Conservation (phyloP, 1,140 invertebrate species). For the Anthonomus grandis region DNA sequence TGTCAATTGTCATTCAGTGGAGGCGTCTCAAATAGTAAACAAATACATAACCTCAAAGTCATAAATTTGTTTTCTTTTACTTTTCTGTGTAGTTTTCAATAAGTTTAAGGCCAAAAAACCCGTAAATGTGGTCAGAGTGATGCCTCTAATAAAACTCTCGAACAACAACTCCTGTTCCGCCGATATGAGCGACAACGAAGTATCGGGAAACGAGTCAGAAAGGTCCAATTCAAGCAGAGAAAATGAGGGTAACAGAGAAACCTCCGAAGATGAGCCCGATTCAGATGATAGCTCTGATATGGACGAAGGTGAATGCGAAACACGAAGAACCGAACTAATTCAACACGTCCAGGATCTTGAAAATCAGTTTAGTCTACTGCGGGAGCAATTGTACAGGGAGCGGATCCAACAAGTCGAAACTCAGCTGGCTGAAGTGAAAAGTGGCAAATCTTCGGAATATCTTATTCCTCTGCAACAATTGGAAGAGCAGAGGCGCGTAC, state of each 20-base stretch:
- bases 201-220: conserved; percentile 62
- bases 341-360: conserved; percentile 86
- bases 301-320: conserved; percentile 90
- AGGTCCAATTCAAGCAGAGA: conserved; percentile 57
- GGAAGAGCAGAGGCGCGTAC: conserved; percentile 80
- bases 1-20: too few relatives aligned
- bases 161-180: conserved; percentile 5
- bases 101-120: too few relatives aligned
- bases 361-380: conserved; percentile 78
- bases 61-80: too few relatives aligned
- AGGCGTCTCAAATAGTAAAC: too few relatives aligned
- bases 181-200: conserved; percentile 51
- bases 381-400: conserved; percentile 87
- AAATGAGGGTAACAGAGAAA: conserved; percentile 61
- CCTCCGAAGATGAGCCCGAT: conserved; percentile 70
- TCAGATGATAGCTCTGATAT: conserved; percentile 84
- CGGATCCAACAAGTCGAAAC: conserved; percentile 78
- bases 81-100: too few relatives aligned
- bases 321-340: conserved; percentile 74
- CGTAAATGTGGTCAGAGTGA: neutral
- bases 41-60: too few relatives aligned
- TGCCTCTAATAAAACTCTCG: conserved; percentile 14
- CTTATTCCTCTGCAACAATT: conserved; percentile 78
- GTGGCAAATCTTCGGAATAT: conserved; percentile 84
- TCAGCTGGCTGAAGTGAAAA: conserved; percentile 80